Percentiles rank a stretch among this genome's conserved stretches.
phyloP scores from a whole-genome alignment of 2,797 vertebrate species.

The Smutsia temminckii region DNA sequence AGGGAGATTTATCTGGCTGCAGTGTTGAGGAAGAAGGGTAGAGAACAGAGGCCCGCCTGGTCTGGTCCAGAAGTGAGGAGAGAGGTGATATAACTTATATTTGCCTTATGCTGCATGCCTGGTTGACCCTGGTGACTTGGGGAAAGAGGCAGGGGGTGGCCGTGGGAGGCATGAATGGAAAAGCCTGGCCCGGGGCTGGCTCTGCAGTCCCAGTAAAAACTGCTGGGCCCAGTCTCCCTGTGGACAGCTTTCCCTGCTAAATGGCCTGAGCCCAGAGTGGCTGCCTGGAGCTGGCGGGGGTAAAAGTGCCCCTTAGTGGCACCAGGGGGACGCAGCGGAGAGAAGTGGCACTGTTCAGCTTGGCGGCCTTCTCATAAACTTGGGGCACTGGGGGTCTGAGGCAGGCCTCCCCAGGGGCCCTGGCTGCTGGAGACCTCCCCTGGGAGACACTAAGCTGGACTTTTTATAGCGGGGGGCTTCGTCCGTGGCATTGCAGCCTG shows the following conservation, averaged over 20 bases:
- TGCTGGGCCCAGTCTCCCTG: background rate
- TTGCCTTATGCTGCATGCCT: background rate
- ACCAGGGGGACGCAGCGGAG: background rate
- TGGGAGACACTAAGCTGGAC: slow-evolving; percentile 64
- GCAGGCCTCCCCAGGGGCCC: slow-evolving; percentile 52
- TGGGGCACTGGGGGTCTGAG: slow-evolving; percentile 57
- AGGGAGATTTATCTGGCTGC: background rate
- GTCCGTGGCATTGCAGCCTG: slow-evolving; percentile 49
- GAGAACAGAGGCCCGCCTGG: background rate
- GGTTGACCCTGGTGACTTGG: background rate
- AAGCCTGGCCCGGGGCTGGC: background rate
- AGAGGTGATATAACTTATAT: background rate
- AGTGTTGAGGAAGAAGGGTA: background rate
- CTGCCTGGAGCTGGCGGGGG: slow-evolving; percentile 67
- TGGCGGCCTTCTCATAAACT: slow-evolving; percentile 73
- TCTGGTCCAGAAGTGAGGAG: background rate
- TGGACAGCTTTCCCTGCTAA: slow-evolving; percentile 55
- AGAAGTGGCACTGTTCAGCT: slow-evolving; percentile 3
- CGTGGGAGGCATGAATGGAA: background rate
- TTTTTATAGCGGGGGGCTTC: slow-evolving; percentile 63
- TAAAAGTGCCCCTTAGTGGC: slow-evolving; percentile 65
- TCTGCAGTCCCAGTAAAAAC: background rate
- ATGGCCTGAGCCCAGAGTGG: slow-evolving; percentile 52
- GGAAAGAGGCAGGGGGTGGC: background rate
- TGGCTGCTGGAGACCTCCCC: slow-evolving; percentile 71